Percentiles rank a stretch among this genome's conserved stretches.
These are phyloP conservation scores for Masnerella sp. DNA, from an alignment of 2,888 invertebrate species.

Conservation along the genomic window DNA sequence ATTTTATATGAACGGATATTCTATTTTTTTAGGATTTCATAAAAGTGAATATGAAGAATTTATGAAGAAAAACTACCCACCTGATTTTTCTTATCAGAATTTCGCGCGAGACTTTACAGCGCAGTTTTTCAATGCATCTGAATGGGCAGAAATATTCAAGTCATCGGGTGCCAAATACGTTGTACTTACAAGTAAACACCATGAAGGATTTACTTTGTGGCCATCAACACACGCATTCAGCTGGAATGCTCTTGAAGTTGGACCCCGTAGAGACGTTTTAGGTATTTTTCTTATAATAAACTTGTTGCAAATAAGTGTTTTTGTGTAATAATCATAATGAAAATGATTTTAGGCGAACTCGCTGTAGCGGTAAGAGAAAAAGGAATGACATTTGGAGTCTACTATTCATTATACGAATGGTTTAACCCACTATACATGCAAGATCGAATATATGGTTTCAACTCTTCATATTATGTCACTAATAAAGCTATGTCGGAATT, in stretches of 20 bases:
- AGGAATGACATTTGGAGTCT: slow-evolving; percentile 87
- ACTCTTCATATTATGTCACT: slow-evolving; percentile 83
- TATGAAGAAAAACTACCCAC: slow-evolving; percentile 90
- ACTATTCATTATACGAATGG: slow-evolving; percentile 94
- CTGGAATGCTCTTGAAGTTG: slow-evolving; percentile 82
- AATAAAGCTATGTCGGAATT: slow-evolving; percentile 90
- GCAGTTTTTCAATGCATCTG: slow-evolving; percentile 90
- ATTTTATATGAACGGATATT: too few relatives aligned
- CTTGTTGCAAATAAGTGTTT: not conserved
- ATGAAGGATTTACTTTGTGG: slow-evolving; percentile 83
- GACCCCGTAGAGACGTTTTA: slow-evolving; percentile 81
- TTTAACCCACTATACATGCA: slow-evolving; percentile 88
- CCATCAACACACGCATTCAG: slow-evolving; percentile 83
- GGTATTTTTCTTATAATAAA: slow-evolving; percentile 7
- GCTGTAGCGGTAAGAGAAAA: slow-evolving; percentile 83
- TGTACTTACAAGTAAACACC: slow-evolving; percentile 83
- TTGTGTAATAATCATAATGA: not conserved
- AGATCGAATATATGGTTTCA: slow-evolving; percentile 83
- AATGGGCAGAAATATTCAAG: slow-evolving; percentile 90
- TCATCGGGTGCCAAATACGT: slow-evolving; percentile 91
- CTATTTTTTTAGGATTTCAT: slow-evolving; percentile 13
- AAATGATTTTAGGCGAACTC: slow-evolving; percentile 80
- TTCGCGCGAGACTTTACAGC: slow-evolving; percentile 93
- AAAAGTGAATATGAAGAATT: slow-evolving; percentile 79
- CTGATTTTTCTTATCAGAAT: slow-evolving; percentile 93